Base-by-base conservation (phyloP, 2,797 vertebrate species). In the Morus bassanus region DNA sequence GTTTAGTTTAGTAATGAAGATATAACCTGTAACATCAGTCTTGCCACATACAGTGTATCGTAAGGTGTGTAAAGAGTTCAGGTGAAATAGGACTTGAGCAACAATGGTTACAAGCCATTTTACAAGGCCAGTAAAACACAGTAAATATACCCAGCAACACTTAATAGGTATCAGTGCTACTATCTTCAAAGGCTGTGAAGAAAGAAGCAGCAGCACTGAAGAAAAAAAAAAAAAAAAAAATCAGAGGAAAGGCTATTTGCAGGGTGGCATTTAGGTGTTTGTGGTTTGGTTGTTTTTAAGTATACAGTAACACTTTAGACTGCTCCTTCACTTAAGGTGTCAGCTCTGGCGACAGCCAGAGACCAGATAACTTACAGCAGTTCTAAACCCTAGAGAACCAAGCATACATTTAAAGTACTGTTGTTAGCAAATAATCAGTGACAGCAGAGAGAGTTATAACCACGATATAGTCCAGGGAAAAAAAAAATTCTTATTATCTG, bases 401-500 rank as follows among this genome's bases (percentile, higher is more conserved):
- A 57, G 59, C 31, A 12, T 7, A 13, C 4, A 11, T 48, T 65
- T 35, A 21, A 65, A 70, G 50, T 23, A 31, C 31, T 43, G 27
- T 21, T 61, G 22, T 56, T 67, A 28, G 53, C 33, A 70, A 85
- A 67, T 50, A 60, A 65, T 65, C 53, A 76, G 33, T 41, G 63
- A 79, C 64, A 67, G 19, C n/a, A 60, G 0, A 35, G 41, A 72
- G n/a, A 83, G 37, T 31, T 28, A 65, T 9, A 59, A 65, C 22
- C 30, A 25, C 0, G 0, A 57, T 16, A 59, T 5, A 65, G 24
- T 31, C 25, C 18, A 18, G 5, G 11, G 16, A 5, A 16, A 64
- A 54, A 28, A n/a, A 39, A 37, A 37, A 16, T 35, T 92, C 21
- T 67, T 30, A 33, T 7, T 43, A 3, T 7, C 35, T 87, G 19